Evolutionary conservation across 2,797 vertebrate species (phyloP).

Genomic region (Rhabdomys pumilio): DNA sequence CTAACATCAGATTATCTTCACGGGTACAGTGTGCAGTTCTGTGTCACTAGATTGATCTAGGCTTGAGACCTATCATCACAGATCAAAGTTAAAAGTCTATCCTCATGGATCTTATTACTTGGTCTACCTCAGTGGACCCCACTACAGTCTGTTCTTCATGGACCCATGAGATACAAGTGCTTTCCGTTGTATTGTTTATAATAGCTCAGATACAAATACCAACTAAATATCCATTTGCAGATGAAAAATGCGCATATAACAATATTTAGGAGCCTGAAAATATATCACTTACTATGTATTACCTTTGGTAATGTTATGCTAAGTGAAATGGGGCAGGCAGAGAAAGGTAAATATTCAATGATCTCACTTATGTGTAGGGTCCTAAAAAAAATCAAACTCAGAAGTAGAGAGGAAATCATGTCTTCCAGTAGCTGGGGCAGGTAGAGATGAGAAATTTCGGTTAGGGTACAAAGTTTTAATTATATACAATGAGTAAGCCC

Average conservation of each 20-base stretch:
- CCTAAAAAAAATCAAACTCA: background rate
- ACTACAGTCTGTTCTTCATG: background rate
- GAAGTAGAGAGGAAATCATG: background rate
- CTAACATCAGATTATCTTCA: background rate
- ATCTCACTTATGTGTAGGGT: background rate
- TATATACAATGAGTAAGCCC: background rate
- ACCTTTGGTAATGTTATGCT: background rate
- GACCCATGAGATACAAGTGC: background rate
- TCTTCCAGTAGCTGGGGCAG: background rate
- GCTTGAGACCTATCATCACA: background rate
- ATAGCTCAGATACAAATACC: background rate
- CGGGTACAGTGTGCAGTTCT: background rate
- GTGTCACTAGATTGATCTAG: no score
- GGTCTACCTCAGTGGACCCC: rapidly evolving
- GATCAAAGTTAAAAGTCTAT: background rate
- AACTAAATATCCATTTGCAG: background rate
- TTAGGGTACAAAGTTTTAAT: background rate
- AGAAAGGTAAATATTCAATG: background rate
- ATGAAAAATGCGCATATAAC: background rate
- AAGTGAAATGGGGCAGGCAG: background rate
- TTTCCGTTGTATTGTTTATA: background rate
- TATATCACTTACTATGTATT: background rate
- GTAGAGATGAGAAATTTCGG: background rate
- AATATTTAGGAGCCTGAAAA: background rate
- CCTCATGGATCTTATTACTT: background rate